phyloP scores from a whole-genome alignment of 2,113 vertebrate species.

The Myiozetetes cayanensis region DNA sequence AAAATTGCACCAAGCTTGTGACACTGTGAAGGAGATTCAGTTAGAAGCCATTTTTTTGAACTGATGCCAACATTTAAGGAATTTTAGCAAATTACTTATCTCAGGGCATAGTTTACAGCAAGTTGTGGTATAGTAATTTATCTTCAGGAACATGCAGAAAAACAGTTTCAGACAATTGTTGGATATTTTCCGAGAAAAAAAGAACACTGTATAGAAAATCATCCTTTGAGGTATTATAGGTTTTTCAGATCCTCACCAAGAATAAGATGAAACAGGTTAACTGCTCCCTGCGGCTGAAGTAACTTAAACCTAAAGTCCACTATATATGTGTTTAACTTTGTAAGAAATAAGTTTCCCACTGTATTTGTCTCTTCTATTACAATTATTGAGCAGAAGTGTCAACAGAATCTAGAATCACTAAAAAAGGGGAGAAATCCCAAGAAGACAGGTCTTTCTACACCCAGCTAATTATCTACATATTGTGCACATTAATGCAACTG shows the following conservation, averaged over 20 bases:
- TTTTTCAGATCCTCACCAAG: neutral
- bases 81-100: constrained; percentile 46
- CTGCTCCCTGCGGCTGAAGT: neutral
- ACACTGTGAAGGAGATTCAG: constrained; percentile 22
- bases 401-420: neutral
- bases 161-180: constrained; percentile 32
- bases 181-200: neutral
- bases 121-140: constrained; percentile 46
- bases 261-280: neutral
- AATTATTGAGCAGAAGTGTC: neutral
- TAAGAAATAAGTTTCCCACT: neutral
- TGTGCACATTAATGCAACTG: neutral
- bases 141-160: neutral
- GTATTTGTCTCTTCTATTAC: neutral
- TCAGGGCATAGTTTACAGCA: neutral
- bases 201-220: neutral
- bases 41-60: constrained; percentile 44
- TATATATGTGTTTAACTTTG: neutral
- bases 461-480: neutral
- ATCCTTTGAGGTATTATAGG: neutral
- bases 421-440: rapidly evolving
- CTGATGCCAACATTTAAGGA: constrained; percentile 12
- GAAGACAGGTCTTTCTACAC: neutral
- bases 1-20: constrained; percentile 16
- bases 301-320: neutral